Evolutionary conservation across 2,113 vertebrate species (phyloP).

Genomic region (Felis chaus): DNA sequence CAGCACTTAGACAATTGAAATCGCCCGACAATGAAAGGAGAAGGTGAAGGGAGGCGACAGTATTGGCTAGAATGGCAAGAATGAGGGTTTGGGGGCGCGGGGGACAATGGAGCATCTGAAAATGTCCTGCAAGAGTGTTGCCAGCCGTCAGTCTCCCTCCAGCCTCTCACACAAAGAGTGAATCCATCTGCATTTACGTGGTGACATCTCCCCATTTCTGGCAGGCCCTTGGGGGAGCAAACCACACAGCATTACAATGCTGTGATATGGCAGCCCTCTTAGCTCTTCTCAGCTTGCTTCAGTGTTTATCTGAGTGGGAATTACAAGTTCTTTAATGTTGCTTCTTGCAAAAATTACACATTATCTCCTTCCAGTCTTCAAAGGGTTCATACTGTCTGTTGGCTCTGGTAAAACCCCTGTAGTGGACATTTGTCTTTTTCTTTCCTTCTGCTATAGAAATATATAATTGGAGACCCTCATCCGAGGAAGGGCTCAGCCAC

Average conservation of each 20-base stretch:
- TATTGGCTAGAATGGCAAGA: background rate
- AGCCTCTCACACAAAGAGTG: background rate
- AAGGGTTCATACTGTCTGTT: background rate
- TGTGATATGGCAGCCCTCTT: accelerated
- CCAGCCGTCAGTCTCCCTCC: accelerated
- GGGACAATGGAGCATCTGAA: background rate
- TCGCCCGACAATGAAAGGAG: background rate
- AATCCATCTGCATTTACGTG: background rate
- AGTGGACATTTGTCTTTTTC: background rate
- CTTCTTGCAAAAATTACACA: background rate
- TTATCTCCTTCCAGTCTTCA: background rate
- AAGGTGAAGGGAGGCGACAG: background rate
- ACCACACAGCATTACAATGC: background rate
- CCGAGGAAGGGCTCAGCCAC: background rate
- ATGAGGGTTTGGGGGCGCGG: background rate
- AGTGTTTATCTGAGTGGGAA: background rate
- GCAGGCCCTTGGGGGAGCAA: background rate
- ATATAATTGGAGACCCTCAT: background rate
- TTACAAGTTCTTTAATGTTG: background rate
- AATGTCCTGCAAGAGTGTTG: background rate
- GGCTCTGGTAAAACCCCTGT: background rate
- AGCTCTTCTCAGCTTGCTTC: background rate
- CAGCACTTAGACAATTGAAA: background rate
- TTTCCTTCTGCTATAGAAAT: background rate
- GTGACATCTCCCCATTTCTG: background rate